Conservation (phyloP, 1,140 invertebrate genomes). For the Sitobion miscanthi region DNA sequence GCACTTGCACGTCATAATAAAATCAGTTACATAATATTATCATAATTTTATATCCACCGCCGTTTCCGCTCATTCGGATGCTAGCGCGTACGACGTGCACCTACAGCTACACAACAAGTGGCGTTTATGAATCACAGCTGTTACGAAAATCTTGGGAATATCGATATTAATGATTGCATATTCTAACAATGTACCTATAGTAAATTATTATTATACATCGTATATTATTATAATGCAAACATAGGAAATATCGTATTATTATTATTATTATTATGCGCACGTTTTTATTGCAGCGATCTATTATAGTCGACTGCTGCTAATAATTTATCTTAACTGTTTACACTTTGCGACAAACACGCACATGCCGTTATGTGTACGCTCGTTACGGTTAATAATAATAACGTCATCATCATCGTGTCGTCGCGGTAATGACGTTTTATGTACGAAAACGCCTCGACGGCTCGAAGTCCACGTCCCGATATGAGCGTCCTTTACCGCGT, state of each 20-base stretch:
- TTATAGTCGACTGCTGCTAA: background rate
- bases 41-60: no score
- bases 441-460: background rate
- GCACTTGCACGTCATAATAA: background rate
- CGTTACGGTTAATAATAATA: constrained; percentile 1
- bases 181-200: no score
- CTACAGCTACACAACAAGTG: background rate
- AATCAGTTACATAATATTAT: background rate
- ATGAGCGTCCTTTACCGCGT: background rate
- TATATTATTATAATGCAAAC: no score
- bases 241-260: no score
- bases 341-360: background rate
- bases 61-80: background rate
- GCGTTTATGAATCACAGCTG: background rate
- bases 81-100: background rate
- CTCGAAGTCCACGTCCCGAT: background rate
- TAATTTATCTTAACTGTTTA: background rate
- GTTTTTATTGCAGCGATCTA: background rate
- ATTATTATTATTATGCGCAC: background rate
- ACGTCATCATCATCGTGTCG: background rate
- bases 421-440: background rate
- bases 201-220: no score
- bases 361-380: background rate
- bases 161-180: background rate
- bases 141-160: background rate